Evolutionary conservation across 2,113 vertebrate genomes (phyloP).

Genomic region (Ascaphus truei): DNA sequence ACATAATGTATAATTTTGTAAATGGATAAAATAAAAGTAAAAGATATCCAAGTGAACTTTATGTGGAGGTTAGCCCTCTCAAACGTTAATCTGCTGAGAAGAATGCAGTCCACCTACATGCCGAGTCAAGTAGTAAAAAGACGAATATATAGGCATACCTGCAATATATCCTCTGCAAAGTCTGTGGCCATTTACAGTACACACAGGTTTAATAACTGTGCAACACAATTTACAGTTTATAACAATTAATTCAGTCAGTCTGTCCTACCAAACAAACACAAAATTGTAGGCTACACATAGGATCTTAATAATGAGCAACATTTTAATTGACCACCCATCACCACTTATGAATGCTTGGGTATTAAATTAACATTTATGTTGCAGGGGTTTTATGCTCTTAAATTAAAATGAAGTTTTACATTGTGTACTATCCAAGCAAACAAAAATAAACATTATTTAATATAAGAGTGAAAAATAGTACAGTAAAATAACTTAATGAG

Average conservation of each 20-base stretch:
- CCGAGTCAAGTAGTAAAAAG: background rate
- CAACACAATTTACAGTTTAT: constrained; percentile 67
- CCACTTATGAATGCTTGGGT: constrained; percentile 51
- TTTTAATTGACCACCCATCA: constrained; percentile 50
- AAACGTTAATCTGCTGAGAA: background rate
- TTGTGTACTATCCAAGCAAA: constrained; percentile 40
- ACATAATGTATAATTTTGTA: background rate
- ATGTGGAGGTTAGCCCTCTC: constrained; percentile 1
- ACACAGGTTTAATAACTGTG: constrained; percentile 71
- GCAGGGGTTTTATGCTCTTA: constrained; percentile 47
- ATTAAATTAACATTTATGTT: constrained; percentile 48
- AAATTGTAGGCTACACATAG: constrained; percentile 59
- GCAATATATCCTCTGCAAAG: constrained; percentile 62
- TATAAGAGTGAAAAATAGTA: constrained; percentile 62
- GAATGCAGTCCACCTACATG: background rate
- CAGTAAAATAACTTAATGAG: constrained; percentile 52
- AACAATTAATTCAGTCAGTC: constrained; percentile 66
- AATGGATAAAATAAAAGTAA: background rate
- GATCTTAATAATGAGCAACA: constrained; percentile 59
- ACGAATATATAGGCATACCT: constrained; percentile 49
- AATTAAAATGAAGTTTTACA: constrained; percentile 55
- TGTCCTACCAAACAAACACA: constrained; percentile 64
- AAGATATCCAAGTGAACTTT: background rate
- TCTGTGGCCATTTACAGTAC: constrained; percentile 65
- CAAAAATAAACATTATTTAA: constrained; percentile 52